Base-by-base conservation (phyloP, 92 coral and sea anemone species). In the Epizoanthus illoricatus region DNA sequence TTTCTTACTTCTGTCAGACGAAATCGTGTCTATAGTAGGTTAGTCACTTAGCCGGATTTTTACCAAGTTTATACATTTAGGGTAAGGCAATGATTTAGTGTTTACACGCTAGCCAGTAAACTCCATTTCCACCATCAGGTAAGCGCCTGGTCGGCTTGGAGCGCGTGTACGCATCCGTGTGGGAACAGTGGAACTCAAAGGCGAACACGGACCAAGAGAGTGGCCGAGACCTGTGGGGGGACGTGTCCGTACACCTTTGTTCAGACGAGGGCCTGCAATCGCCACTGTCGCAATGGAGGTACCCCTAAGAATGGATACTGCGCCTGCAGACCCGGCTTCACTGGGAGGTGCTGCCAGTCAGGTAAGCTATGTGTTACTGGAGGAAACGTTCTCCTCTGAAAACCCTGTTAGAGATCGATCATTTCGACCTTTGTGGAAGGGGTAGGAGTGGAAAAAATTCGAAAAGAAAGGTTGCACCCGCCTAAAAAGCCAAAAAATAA, bases 131-230 rank as follows among this genome's bases (percentile, higher is more conserved):
- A 28, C 36, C 36, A 28, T 28, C 36, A 28, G 36, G 36, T 89
- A 17, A 63, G 90, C 18, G 65, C 58, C 7, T 94, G 97, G 97
- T 73, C 89, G 0, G 58, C 85, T 15, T 92, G 93, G 94, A 84
- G 90, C 40, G 68, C 73, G 54, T 88, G 94, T 70, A 70, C 81
- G 2, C 90, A 86, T 39, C 86, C 73, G 17, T 91, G 92, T 60
- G 92, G 94, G 8, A 86, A 72, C 7, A 88, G 88, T 47, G 94
- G 94, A 7, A 79, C 87, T 16, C 89, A 79, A 80, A 36, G 15
- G 28, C 83, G 98, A n/a, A 83, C 91, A 8, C 69, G 98, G 24
- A 16, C 8, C 41, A 80, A 83, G 65, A 58, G 82, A 5, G 79
- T 36, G 63, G 39, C 62, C 4, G 91, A 90, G 72, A 43, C 79